phyloP scores from a whole-genome alignment of 2,888 invertebrate species.

The Drosophila anomalata region DNA sequence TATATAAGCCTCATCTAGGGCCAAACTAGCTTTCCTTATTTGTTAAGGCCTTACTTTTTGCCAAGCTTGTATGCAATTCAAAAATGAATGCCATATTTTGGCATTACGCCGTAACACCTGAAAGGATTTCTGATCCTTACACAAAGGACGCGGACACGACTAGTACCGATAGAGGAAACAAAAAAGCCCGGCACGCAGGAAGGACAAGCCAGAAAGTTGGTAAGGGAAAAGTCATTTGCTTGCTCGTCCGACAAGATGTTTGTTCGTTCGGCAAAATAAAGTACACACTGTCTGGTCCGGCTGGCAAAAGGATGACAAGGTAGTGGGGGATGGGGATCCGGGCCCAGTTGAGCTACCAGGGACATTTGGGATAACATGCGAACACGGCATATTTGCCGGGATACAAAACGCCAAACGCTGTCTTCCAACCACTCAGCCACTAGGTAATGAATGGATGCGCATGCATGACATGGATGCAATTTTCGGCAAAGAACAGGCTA shows the following conservation, averaged over 20 bases:
- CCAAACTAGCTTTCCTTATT: not conserved
- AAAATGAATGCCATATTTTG: slow-evolving; percentile 18
- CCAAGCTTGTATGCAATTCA: slow-evolving; percentile 5
- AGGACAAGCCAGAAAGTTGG: slow-evolving; percentile 75
- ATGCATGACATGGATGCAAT: slow-evolving; percentile 78
- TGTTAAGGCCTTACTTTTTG: not conserved
- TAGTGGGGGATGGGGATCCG: slow-evolving; percentile 36
- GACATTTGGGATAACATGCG: slow-evolving; percentile 80
- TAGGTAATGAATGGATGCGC: slow-evolving; percentile 76
- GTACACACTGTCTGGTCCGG: slow-evolving; percentile 64
- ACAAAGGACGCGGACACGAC: slow-evolving; percentile 19
- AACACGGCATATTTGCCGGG: slow-evolving; percentile 78
- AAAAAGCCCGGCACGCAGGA: slow-evolving; percentile 37
- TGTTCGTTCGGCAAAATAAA: slow-evolving; percentile 82
- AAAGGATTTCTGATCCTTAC: slow-evolving; percentile 17
- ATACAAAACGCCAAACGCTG: slow-evolving; percentile 78
- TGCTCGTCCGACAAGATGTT: slow-evolving; percentile 82
- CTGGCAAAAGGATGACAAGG: slow-evolving; percentile 3
- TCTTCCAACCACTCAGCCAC: slow-evolving; percentile 69
- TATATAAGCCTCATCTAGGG: too few species aligned
- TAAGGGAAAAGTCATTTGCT: slow-evolving; percentile 82
- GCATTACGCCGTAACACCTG: slow-evolving; percentile 28
- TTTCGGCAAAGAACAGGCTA: slow-evolving; percentile 56
- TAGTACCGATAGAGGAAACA: slow-evolving; percentile 12
- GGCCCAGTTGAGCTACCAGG: slow-evolving; percentile 57